Evolutionary conservation across 2,113 vertebrate genomes (phyloP), one percentile per base, ranked within the genome.

Genomic region (Cervus canadensis): DNA sequence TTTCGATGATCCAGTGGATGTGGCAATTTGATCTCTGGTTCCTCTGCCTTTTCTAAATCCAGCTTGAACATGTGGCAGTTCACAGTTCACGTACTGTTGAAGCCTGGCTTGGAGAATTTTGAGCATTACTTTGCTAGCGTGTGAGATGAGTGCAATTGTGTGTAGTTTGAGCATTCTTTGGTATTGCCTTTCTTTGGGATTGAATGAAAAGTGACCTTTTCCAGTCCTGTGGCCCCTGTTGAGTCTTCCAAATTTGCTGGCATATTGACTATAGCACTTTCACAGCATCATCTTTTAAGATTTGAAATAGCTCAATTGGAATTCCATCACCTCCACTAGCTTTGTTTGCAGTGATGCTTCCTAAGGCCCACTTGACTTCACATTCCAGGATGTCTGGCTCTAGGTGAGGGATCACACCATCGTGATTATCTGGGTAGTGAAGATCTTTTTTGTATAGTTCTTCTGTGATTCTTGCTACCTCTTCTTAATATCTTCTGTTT

Each of bases 401-500:
- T 71, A 36, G 64, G 4, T 71, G 17, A 71, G 17, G 21, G 64
- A 71, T 36, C n/a, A 71, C 0, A 71, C 17, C 64, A 36, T 71
- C 2, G 0, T 71, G 64, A 71, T 71, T 36, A 71, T 71, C n/a
- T 36, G n/a, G 64, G n/a, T 71, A 0, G 1, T 71, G 64, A 71
- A 71, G 17, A 21, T 71, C 9, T 11, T 71, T 71, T 71, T 71
- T 71, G 64, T 71, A 71, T 5, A 11, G 17, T 36, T 36, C 4
- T 71, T 36, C 64, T 67, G 33, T 21, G 33, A 67, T 36, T 67
- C 33, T 67, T 67, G 33, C 17, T 0, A 36, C 8, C 64, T 67
- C n/a, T 67, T 67, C 62, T 36, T 67, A 21, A 67, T 36, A 36
- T 36, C 64, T 21, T 36, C 64, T 36, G 64, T 7, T 67, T 36